Base-by-base conservation (phyloP, 1,140 invertebrate genomes). In the Diachasmimorpha longicaudata region DNA sequence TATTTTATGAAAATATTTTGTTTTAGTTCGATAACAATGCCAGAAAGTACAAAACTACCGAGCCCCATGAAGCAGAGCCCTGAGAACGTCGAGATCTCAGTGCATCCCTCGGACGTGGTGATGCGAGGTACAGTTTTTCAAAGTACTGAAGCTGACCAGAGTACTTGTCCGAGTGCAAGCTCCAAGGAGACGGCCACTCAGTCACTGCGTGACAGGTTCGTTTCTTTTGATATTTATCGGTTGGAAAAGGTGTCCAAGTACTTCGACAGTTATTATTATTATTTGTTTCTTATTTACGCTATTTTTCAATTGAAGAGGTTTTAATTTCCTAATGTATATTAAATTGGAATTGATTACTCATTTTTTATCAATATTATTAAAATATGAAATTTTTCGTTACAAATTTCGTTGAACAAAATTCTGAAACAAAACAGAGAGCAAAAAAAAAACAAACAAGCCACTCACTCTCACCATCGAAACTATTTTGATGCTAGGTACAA, bases 31-130 rank as follows among this genome's bases (percentile, higher is more conserved):
- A 81, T 83, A 58, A 82, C 77, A 81, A 82, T 85, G 74, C 79
- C 83, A 80, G 86, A 88, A 79, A 87, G 80, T 82, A 85, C 83
- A 86, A 89, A 85, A 81, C 83, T 84, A 77, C 83, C 85, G 39
- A 85, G 81, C 72, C 77, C 80, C 46, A 72, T 81, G 16, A 86
- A 82, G 14, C 81, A 80, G 76, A 81, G 69, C 11, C 76, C 79
- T 69, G 78, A 81, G 25, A 86, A 81, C 77, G 76, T 85, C 44
- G 86, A 88, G 80, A 83, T 85, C 44, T 75, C 85, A 44, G 81
- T 88, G 4, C 87, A 87, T 80, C 84, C 86, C 31, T 85, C 85
- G 13, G 86, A 88, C 58, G 81, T 88, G 31, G 82, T 82, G 4
- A 84, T 85, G 83, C 82, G 85, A 75, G 85, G 85, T 58, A 85